Percentiles rank a stretch among this genome's conserved stretches.
Conservation (phyloP, 1,140 invertebrate species). For the Bombus huntii region DNA sequence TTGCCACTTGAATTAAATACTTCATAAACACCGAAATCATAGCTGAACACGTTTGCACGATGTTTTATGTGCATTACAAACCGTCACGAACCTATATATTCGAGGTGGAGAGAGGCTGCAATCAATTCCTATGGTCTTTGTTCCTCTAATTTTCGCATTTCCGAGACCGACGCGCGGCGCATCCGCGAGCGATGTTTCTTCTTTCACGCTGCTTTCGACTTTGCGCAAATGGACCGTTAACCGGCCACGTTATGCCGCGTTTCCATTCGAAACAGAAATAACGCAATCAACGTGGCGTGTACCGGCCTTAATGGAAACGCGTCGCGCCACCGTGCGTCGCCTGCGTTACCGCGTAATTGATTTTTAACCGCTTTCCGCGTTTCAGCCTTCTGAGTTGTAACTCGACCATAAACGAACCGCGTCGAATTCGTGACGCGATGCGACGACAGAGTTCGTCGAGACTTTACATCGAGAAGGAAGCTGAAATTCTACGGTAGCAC, state of each 20-base stretch:
- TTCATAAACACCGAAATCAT: not conserved
- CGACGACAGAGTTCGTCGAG: not conserved
- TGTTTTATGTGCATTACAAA: not conserved
- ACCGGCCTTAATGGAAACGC: slow-evolving; percentile 19
- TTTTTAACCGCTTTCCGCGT: slow-evolving; percentile 38
- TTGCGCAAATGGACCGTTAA: slow-evolving; percentile 54
- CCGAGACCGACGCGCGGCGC: not conserved
- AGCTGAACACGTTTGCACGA: not conserved
- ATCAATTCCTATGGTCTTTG: slow-evolving; percentile 1
- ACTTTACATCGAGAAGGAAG: not conserved
- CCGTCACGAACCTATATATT: not conserved
- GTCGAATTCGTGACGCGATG: not conserved
- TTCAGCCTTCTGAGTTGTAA: slow-evolving; percentile 22
- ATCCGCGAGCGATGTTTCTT: not conserved
- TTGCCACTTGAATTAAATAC: not conserved
- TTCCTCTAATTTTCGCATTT: slow-evolving; percentile 1
- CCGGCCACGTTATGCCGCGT: slow-evolving; percentile 38
- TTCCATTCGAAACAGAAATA: slow-evolving; percentile 48
- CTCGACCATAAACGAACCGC: slow-evolving; percentile 24
- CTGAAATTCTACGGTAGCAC: not conserved
- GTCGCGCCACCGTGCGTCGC: not conserved
- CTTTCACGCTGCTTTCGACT: slow-evolving; percentile 18
- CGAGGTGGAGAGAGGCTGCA: not conserved
- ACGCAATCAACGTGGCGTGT: slow-evolving; percentile 44
- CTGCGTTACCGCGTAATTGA: slow-evolving; percentile 33